phyloP scores from a whole-genome alignment of 2,888 invertebrate species.

The Cataglyphis cursor region DNA sequence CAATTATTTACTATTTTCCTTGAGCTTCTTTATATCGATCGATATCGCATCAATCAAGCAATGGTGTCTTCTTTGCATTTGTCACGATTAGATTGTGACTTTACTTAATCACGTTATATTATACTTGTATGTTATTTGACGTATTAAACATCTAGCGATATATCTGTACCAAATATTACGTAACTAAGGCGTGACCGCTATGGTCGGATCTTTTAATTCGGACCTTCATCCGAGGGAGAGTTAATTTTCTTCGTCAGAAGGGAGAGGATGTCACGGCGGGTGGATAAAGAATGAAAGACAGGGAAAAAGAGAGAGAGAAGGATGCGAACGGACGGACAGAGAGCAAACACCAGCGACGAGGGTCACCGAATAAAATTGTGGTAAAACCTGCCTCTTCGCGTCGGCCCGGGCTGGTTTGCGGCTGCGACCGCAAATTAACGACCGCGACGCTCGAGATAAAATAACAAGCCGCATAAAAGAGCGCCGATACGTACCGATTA shows the following conservation, averaged over 20 bases:
- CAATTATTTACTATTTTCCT: neutral
- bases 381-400: slow-evolving; percentile 47
- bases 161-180: slow-evolving; percentile 31
- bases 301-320: slow-evolving; percentile 1
- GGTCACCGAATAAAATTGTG: slow-evolving; percentile 74
- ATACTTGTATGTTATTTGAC: neutral
- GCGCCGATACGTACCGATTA: slow-evolving; percentile 75
- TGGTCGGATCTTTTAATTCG: slow-evolving; percentile 48
- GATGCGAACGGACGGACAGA: slow-evolving; percentile 34
- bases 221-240: slow-evolving; percentile 48
- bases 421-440: slow-evolving; percentile 77
- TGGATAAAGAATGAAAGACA: slow-evolving; percentile 16
- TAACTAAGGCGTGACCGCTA: slow-evolving; percentile 35
- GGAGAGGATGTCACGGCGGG: slow-evolving; percentile 23
- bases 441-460: slow-evolving; percentile 75
- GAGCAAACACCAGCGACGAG: slow-evolving; percentile 66
- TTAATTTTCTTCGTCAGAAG: slow-evolving; percentile 64
- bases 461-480: slow-evolving; percentile 77
- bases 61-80: neutral
- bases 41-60: neutral
- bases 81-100: neutral
- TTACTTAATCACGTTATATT: neutral
- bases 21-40: neutral
- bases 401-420: slow-evolving; percentile 62
- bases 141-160: slow-evolving; percentile 20